Evolutionary conservation across 2,797 vertebrate species (phyloP), one percentile per base, ranked within the genome.

Genomic region (Rhinella marina): DNA sequence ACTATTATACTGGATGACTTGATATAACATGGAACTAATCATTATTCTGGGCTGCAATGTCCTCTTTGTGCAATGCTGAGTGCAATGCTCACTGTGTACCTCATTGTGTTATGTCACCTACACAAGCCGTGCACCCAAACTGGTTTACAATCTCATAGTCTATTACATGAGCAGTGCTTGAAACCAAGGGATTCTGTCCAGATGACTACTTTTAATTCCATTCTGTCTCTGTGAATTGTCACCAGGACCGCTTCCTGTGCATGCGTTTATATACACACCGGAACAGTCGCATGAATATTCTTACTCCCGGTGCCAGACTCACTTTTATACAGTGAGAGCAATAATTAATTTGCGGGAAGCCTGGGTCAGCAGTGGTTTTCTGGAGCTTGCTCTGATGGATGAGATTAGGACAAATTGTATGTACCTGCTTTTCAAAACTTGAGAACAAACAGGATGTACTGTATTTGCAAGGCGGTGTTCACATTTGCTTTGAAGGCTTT

Each of bases 251-350:
- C 54, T 88, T 85, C 77, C 87, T 88, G 82, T 85, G 80, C 25
- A 73, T 81, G 57, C 48, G 17, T 85, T 85, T 64, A 88, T 88
- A 72, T 88, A 85, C 23, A 88, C 73, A 81, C 56, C 77, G 82
- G 82, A 85, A 88, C 82, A 85, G 61, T 72, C 11, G 17, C 62
- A 81, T 52, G 54, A 56, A 57, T 88, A 80, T 72, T 61, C 59
- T 78, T 48, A 75, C 64, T 66, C n/a, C 73, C 21, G 13, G 25
- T 83, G 86, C 80, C 81, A 83, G 75, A 76, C 72, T 25, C n/a
- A 23, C 61, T 54, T 77, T 77, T 75, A 27, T 14, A 27, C 48
- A 27, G 29, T 21, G 21, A 73, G 70, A 73, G 76, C 29, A 54
- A 17, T 17, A 25, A 79, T 57, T 79, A 29, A 79, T 29, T 79